These are phyloP conservation scores for Neoitamus cyanurus DNA, from an alignment of 2,888 invertebrate genomes.

Conservation along the genomic window DNA sequence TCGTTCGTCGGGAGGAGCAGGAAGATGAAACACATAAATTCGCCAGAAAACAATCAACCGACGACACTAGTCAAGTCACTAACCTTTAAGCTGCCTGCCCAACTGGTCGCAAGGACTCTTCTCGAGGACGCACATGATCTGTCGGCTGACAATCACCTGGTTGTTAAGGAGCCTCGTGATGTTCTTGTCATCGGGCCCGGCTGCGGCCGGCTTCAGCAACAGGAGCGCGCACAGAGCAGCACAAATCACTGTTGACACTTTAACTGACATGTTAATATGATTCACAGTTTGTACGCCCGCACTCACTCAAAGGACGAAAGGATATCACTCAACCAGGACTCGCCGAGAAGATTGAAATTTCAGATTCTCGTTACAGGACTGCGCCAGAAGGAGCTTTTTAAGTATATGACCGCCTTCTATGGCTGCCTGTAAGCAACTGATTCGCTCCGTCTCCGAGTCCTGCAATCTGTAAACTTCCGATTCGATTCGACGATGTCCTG, in stretches of 20 bases:
- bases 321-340: neutral
- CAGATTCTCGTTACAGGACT: neutral
- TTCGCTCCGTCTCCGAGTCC: constrained; percentile 8
- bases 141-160: constrained; percentile 65
- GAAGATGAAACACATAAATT: neutral
- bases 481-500: too few relatives aligned
- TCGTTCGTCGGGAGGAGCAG: neutral
- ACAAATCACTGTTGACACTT: constrained; percentile 53
- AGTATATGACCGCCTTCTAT: neutral
- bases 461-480: too few relatives aligned
- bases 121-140: constrained; percentile 71
- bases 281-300: neutral
- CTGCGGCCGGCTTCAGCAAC: constrained; percentile 52
- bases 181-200: constrained; percentile 60
- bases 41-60: neutral
- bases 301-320: neutral
- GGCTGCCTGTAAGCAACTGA: constrained; percentile 33
- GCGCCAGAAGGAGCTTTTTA: neutral
- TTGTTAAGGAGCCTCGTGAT: constrained; percentile 63
- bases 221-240: constrained; percentile 53
- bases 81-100: constrained; percentile 73
- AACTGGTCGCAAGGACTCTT: constrained; percentile 71
- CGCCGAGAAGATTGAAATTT: neutral
- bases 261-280: constrained; percentile 52
- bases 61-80: constrained; percentile 48